Percentiles rank a stretch among this genome's conserved stretches.
phyloP scores from a whole-genome alignment of 2,797 vertebrate genomes.

The Sebastes trivittatus region DNA sequence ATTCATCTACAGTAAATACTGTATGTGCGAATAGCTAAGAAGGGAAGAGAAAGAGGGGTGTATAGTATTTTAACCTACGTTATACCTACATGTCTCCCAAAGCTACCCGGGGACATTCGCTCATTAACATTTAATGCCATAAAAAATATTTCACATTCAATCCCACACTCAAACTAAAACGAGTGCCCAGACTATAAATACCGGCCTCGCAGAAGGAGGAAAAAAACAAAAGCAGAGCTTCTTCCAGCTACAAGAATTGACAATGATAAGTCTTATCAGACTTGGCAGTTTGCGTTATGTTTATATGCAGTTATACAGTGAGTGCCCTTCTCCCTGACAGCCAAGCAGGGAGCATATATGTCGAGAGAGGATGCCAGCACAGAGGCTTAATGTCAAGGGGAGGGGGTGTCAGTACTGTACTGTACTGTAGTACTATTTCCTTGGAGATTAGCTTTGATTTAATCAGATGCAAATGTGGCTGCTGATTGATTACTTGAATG shows the following conservation, averaged over 20 bases:
- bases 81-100: neutral
- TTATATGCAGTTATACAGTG: slow-evolving; percentile 69
- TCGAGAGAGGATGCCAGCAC: slow-evolving; percentile 46
- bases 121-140: slow-evolving; percentile 49
- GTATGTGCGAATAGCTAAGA: neutral
- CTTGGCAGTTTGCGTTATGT: slow-evolving; percentile 72
- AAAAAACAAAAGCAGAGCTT: slow-evolving; percentile 52
- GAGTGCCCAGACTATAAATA: slow-evolving; percentile 61
- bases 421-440: slow-evolving; percentile 12
- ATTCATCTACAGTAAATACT: neutral
- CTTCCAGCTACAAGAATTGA: slow-evolving; percentile 59
- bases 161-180: slow-evolving; percentile 5
- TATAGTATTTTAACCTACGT: neutral
- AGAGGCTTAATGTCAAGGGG: slow-evolving; percentile 51
- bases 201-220: slow-evolving; percentile 26
- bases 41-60: neutral
- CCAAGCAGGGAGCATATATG: slow-evolving; percentile 49
- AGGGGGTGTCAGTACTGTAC: neutral
- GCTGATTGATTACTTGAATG: slow-evolving; percentile 53
- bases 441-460: slow-evolving; percentile 20
- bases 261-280: slow-evolving; percentile 74
- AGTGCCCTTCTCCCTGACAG: slow-evolving; percentile 67
- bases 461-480: slow-evolving; percentile 38
- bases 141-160: slow-evolving; percentile 33
- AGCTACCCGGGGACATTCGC: slow-evolving; percentile 22